Evolutionary conservation across 2,888 invertebrate genomes (phyloP), one percentile per base, ranked within the genome.

Genomic region (Aradus depressus): DNA sequence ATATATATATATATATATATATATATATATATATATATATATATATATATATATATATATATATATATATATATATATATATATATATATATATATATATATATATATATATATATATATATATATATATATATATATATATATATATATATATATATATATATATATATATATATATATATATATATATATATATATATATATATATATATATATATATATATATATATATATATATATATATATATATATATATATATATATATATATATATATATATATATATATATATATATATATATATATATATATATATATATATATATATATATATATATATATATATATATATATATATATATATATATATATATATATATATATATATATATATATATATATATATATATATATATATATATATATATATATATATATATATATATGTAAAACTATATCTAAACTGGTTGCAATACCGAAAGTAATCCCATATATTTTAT

Each of bases 1-100:
- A 34, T 34, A 34, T 34, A 34, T 34, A 34, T 34, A 34, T 34
- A 34, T 34, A 34, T 34, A 34, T 34, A 34, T 34, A 34, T 34
- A 34, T 34, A 34, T 34, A 34, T 34, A 34, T 34, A 34, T 34
- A 34, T 34, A 34, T 34, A 34, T 34, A 34, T 34, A 34, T 34
- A 34, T 34, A 34, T 34, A 34, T 34, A 18, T 34, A n/a, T 34
- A 6, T 4, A 34, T 16, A 34, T 6, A 4, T 34, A 34, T 34
- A 34, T 34, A 34, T 34, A 34, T 34, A 34, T 34, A 34, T 34
- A 34, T 34, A 34, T 34, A 34, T 34, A 34, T 34, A 34, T 34
- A 34, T 34, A 34, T 34, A 34, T 34, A 34, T 34, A 34, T 34
- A 34, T 34, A 34, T 34, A 34, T 34, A 34, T 34, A 34, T 34